Base-by-base conservation (phyloP, 2,113 vertebrate genomes). In the Mugil cephalus region DNA sequence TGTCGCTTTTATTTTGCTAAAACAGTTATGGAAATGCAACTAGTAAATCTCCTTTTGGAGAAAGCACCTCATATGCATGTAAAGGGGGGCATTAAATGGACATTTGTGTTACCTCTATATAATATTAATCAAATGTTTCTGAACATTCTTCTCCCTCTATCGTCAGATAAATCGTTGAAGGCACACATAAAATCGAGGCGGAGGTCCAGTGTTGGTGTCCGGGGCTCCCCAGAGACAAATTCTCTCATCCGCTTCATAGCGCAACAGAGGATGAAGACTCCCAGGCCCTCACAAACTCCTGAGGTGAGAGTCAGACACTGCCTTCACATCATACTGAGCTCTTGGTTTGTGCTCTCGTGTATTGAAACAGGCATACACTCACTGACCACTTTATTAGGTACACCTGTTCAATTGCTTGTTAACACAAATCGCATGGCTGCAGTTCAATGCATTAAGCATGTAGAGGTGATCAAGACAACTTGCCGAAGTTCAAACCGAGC, bases 221-320 rank as follows among this genome's bases (percentile, higher is more conserved):
- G 93, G 3, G 94, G 94, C 46, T 95, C 94, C 18, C 94, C 94
- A 6, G 94, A 93, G 87, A 95, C 92, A 10, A 94, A 94, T 59
- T 92, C 93, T 6, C 92, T 95, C 19, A 95, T 95, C 51, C 76
- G 91, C 46, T 94, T 91, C 85, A 91, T 92, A 38, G 93, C 93
- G 34, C 88, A 85, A 50, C 91, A 93, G 63, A 91, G 45, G 64
- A 76, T 82, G 84, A 92, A 91, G 64, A 90, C 89, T 17, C 82
- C 86, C 0, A 38, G 77, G 0, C 6, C 62, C 21, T 15, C 17
- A 2, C 36, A 48, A 55, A 85, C 91, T 24, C 67, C 88, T 54
- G 78, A 88, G 91, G 93, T 93, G 59, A 85, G 74, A 46, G 35
- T 18, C 6, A 59, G 13, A 43, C 14, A 62, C 3, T 24, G 1